Evolutionary conservation across 2,797 vertebrate species (phyloP).

Genomic region (Orestias chungarensis): DNA sequence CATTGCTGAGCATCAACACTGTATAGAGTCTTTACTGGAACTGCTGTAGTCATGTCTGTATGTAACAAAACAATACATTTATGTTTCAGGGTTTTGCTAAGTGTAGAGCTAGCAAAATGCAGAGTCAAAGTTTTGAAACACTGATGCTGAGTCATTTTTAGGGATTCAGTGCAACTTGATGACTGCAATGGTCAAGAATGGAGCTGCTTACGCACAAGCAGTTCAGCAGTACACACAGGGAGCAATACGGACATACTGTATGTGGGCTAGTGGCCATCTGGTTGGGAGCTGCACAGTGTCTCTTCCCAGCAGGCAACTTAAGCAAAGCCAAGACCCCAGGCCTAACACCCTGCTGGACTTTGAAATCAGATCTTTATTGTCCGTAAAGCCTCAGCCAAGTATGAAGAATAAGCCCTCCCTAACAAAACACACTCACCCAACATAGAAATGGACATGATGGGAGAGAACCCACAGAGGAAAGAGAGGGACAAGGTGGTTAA

Average conservation of each 20-base stretch:
- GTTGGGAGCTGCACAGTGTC: constrained; percentile 71
- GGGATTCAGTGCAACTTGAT: constrained; percentile 9
- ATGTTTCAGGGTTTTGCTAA: neutral
- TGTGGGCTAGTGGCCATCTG: constrained; percentile 74
- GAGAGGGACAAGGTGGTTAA: constrained; percentile 38
- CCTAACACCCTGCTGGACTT: constrained; percentile 87
- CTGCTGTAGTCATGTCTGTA: neutral
- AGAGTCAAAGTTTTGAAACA: constrained; percentile 2
- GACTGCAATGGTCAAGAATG: constrained; percentile 1
- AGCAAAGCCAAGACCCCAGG: constrained; percentile 84
- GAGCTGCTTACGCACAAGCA: constrained; percentile 23
- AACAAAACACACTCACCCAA: constrained; percentile 80
- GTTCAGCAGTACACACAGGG: constrained; percentile 46
- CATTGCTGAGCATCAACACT: constrained; percentile 16
- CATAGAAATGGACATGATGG: constrained; percentile 57
- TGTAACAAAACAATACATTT: neutral
- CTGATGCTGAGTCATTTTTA: constrained; percentile 12
- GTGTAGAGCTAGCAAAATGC: neutral
- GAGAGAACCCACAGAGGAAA: constrained; percentile 41
- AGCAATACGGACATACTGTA: constrained; percentile 62
- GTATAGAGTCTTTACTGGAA: constrained; percentile 16
- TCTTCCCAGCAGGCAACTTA: constrained; percentile 76
- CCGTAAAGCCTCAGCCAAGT: constrained; percentile 85
- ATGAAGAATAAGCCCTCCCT: constrained; percentile 85
- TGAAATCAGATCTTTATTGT: constrained; percentile 90